phyloP scores from a whole-genome alignment of 2,113 vertebrate species.

The Oncorhynchus kisutch region DNA sequence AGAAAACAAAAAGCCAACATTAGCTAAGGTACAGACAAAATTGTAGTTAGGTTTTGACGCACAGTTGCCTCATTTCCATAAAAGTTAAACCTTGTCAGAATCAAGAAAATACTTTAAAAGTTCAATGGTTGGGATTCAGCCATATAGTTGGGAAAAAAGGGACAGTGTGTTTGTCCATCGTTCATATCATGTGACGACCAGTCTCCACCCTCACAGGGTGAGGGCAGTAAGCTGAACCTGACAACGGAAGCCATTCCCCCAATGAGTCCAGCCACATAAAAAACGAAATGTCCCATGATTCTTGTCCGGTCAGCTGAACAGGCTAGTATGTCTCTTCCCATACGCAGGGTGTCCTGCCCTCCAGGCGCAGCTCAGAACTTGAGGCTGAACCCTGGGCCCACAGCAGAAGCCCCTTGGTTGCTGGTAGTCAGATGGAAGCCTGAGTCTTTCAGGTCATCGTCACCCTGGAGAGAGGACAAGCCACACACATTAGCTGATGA shows the following conservation, averaged over 20 bases:
- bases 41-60: too few species aligned
- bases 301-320: conserved; percentile 40
- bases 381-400: conserved; percentile 94
- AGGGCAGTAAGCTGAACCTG: neutral
- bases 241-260: conserved; percentile 15
- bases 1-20: conserved; percentile 37
- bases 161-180: conserved; percentile 20
- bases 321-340: neutral
- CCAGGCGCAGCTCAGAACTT: conserved; percentile 82
- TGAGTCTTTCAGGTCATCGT: conserved; percentile 92
- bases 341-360: neutral
- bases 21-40: conserved; percentile 1
- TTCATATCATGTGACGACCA: conserved; percentile 51
- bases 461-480: conserved; percentile 78
- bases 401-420: conserved; percentile 92
- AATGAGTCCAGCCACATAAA: conserved; percentile 6
- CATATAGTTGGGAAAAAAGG: neutral
- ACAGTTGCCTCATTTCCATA: too few species aligned
- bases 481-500: neutral
- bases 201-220: conserved; percentile 31
- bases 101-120: too few species aligned
- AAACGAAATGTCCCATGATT: conserved; percentile 31
- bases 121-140: too few species aligned
- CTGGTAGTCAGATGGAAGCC: conserved; percentile 96
- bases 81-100: too few species aligned